Percentiles rank a stretch among this genome's conserved stretches.
Conservation (phyloP, 2,888 invertebrate species). For the Harpagoxenus sublaevis region DNA sequence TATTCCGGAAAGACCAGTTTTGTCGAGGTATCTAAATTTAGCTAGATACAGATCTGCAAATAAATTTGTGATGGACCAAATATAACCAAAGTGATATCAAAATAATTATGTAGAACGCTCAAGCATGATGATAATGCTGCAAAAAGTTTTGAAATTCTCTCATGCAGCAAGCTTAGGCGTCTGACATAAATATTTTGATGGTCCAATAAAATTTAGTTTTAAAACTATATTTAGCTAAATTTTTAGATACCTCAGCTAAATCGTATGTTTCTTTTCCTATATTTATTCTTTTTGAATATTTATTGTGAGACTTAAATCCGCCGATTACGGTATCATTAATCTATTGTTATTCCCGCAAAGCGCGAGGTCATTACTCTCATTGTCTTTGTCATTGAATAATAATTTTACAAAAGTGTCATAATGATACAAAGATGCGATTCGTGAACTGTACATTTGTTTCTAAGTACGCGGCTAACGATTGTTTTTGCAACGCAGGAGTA, state of each 20-base stretch:
- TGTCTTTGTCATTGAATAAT: background rate
- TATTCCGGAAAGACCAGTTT: background rate
- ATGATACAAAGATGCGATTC: background rate
- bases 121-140: background rate
- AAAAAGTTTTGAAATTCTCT: background rate
- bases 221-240: no score
- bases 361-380: background rate
- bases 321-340: background rate
- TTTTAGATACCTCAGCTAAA: no score
- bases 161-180: background rate
- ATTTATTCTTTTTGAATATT: background rate
- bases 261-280: no score
- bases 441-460: background rate
- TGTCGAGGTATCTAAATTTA: background rate
- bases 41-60: background rate
- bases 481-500: conserved; percentile 84
- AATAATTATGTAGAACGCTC: background rate
- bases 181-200: background rate
- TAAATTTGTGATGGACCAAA: background rate
- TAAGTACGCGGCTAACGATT: background rate
- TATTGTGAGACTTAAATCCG: background rate
- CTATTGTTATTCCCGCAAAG: background rate
- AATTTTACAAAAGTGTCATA: background rate
- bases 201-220: background rate
- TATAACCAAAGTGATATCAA: background rate